Evolutionary conservation across 2,797 vertebrate genomes (phyloP).

Genomic region (Yasuhikotakia modesta): DNA sequence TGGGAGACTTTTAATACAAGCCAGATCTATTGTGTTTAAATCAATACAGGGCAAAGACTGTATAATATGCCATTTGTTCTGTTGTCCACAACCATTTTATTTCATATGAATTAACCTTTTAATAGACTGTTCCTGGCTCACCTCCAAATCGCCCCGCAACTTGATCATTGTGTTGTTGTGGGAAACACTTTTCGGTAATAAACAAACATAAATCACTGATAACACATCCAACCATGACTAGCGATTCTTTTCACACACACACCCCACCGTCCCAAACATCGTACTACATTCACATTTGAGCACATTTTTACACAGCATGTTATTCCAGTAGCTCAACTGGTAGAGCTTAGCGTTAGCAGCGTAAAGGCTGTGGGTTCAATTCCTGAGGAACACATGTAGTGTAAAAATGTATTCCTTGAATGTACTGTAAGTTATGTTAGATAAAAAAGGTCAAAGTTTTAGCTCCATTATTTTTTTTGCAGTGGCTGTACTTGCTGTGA

Average conservation of each 20-base stretch:
- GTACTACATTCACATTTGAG: not conserved
- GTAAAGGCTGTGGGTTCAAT: too few species aligned
- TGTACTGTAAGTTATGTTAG: too few species aligned
- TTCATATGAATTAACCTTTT: constrained; percentile 36
- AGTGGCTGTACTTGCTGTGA: not conserved
- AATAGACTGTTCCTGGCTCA: constrained; percentile 30
- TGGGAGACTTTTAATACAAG: constrained; percentile 36
- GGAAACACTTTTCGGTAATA: not conserved
- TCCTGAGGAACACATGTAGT: too few species aligned
- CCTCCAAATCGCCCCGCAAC: not conserved
- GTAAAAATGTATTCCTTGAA: too few species aligned
- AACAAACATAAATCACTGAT: not conserved
- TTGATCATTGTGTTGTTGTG: not conserved
- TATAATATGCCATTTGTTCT: constrained; percentile 39
- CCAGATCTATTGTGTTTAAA: constrained; percentile 35
- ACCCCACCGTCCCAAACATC: not conserved
- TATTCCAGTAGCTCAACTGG: too few species aligned
- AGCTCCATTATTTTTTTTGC: too few species aligned
- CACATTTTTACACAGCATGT: not conserved
- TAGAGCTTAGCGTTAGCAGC: too few species aligned
- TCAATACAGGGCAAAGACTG: constrained; percentile 34
- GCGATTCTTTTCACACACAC: not conserved
- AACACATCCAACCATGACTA: constrained; percentile 1
- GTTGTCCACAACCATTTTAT: constrained; percentile 34
- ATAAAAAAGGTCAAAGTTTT: too few species aligned